phyloP scores from a whole-genome alignment of 2,113 vertebrate genomes.

The Pelusios castaneus region DNA sequence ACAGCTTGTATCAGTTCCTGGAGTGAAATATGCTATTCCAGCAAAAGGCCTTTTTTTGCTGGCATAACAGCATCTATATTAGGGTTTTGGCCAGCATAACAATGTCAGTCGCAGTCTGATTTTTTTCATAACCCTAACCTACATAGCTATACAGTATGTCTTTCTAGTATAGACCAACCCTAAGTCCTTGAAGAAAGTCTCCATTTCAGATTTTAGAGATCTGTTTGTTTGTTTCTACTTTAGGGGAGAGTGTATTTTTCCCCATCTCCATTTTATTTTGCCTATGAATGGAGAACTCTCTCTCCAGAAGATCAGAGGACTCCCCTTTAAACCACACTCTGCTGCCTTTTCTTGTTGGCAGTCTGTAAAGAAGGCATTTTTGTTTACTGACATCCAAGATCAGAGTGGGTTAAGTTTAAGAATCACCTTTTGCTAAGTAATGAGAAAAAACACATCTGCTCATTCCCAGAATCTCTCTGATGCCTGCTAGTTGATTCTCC shows the following conservation, averaged over 20 bases:
- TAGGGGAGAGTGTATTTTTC: constrained; percentile 19
- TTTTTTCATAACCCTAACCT: neutral
- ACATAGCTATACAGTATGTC: neutral
- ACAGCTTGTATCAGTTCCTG: neutral
- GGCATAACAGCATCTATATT: neutral
- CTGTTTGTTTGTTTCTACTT: constrained; percentile 44
- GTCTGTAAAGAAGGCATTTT: constrained; percentile 30
- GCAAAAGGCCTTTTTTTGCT: neutral
- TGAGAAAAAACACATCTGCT: neutral
- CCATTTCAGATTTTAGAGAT: neutral
- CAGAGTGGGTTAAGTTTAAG: neutral
- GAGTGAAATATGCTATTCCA: neutral
- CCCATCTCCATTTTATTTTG: constrained; percentile 10
- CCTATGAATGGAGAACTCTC: constrained; percentile 35
- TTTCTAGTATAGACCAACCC: neutral
- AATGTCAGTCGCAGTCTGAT: neutral
- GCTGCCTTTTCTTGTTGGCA: constrained; percentile 38
- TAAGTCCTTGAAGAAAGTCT: constrained; percentile 40
- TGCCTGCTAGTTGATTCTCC: no score
- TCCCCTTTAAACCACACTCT: constrained; percentile 41
- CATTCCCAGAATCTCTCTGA: neutral
- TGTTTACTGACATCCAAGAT: neutral
- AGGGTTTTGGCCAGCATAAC: neutral
- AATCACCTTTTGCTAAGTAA: neutral
- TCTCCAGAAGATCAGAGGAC: constrained; percentile 50